Evolutionary conservation across 2,888 invertebrate genomes (phyloP), one percentile per base, ranked within the genome.

Genomic region (Cylindroiulus punctatus): DNA sequence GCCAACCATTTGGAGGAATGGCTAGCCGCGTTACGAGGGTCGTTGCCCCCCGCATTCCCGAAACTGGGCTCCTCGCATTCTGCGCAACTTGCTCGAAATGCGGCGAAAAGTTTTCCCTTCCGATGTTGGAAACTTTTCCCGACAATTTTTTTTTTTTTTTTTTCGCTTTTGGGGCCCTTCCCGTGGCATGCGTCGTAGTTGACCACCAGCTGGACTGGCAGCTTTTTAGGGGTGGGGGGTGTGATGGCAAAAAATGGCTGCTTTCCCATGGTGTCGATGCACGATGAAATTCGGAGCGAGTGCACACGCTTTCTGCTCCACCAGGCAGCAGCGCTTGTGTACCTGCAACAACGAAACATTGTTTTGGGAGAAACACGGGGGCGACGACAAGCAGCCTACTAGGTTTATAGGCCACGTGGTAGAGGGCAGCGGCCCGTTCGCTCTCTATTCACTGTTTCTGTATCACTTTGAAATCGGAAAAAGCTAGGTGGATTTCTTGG

Each of bases 331-430:
- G 57, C 22, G 57, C 17, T n/a, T n/a, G 76, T 76, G 14, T 76
- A 76, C 76, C 76, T 76, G 76, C 22, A 57, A 57, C 57, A 19
- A n/a, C n/a, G 1, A 22, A 22, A 65, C 57, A 65, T 65, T 8
- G 44, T 44, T 44, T 44, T 44, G 1, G 44, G 12, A 44, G 44
- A 44, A 44, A 12, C 44, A 44, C 76, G 83, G 83, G 83, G 83
- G 83, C 44, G 44, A 83, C 44, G 22, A 83, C 83, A 83, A 83
- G 36, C 83, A 83, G 83, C 44, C 83, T 83, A 83, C 44, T 84
- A 84, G 84, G 84, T 84, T 84, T 84, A 84, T 84, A 84, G 84
- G 84, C 47, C 84, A 84, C 84, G 36, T 84, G 52, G 83, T 42
- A 52, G 84, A 84, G 84, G 84, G 47, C 47, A 84, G 84, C 84